Evolutionary conservation across 2,797 vertebrate genomes (phyloP), one percentile per base, ranked within the genome.

Genomic region (Stomatorhinus walkeri): DNA sequence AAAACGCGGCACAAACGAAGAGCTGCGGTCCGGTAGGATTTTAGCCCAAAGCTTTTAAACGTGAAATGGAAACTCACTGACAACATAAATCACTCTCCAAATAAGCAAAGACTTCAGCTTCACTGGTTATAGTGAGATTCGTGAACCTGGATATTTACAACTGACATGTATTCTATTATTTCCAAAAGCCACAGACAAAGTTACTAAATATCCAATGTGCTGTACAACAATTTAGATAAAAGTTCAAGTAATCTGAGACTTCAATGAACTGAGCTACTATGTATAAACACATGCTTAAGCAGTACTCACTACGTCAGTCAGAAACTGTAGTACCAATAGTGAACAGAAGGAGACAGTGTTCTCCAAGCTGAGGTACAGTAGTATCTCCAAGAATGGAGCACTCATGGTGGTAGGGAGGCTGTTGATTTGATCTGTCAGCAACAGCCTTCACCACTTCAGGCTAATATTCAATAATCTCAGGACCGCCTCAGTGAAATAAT

Each of bases 381-480:
- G 87, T 61, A 61, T 88, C 88, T 88, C 52, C 46, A 32, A 43
- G 61, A 88, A 89, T 88, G 89, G 90, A 89, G 85, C 90, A 90
- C 91, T 91, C 89, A 81, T 89, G 91, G 90, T 49, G 83, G 88
- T 88, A 91, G 91, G 87, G 6, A 32, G 40, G 22, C 87, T 92
- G 93, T 51, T 94, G 94, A 94, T 87, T 86, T 85, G 12, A 92
- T 76, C 93, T 94, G 92, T 95, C 95, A 94, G 81, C 92, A 88
- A 87, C 52, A 43, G 81, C 93, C 93, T 94, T 93, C 92, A 87
- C 79, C 93, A 92, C 91, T 90, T 92, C 92, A 89, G 91, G 89
- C 89, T 88, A 89, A 90, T 92, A 93, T 95, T 94, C 94, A 94
- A 95, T 95, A 93, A 95, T 87, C 92, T 91, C 72, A 89, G 89